phyloP scores from a whole-genome alignment of 2,888 invertebrate species.

The Chesias legatella region DNA sequence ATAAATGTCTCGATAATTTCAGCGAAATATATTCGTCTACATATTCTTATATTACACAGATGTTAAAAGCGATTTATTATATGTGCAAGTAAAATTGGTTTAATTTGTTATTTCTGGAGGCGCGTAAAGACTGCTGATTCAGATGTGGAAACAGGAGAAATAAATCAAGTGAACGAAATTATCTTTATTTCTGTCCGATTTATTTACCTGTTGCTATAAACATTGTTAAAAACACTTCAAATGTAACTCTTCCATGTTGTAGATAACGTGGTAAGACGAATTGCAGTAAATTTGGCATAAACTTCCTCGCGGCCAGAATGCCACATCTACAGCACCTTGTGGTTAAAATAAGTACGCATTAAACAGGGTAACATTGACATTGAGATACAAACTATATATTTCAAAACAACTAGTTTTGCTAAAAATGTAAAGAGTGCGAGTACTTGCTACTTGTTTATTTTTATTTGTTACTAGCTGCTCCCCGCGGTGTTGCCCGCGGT shows the following conservation, averaged over 20 bases:
- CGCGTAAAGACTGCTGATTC: conserved; percentile 20
- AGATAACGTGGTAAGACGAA: conserved; percentile 38
- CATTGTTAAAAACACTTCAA: conserved; percentile 35
- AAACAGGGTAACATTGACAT: conserved; percentile 28
- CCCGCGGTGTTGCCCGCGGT: no score
- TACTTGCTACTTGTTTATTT: background rate
- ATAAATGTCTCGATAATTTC: conserved; percentile 1
- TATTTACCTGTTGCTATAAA: conserved; percentile 43
- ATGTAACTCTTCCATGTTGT: conserved; percentile 36
- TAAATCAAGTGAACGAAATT: conserved; percentile 35
- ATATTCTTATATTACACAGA: conserved; percentile 18
- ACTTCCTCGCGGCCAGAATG: conserved; percentile 28
- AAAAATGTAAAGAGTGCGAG: conserved; percentile 7
- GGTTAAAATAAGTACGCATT: conserved; percentile 37
- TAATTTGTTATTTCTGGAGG: conserved; percentile 16
- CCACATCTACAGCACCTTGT: conserved; percentile 20
- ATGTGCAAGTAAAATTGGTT: conserved; percentile 16
- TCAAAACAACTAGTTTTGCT: conserved; percentile 28
- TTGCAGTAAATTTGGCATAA: conserved; percentile 42
- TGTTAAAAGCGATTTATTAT: conserved; percentile 26
- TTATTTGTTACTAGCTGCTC: no score
- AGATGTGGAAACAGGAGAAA: conserved; percentile 26
- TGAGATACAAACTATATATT: conserved; percentile 10
- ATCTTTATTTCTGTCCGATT: conserved; percentile 32
- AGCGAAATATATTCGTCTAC: conserved; percentile 1